Conservation (phyloP, 2,888 invertebrate genomes). For the Oeneis ivallda region DNA sequence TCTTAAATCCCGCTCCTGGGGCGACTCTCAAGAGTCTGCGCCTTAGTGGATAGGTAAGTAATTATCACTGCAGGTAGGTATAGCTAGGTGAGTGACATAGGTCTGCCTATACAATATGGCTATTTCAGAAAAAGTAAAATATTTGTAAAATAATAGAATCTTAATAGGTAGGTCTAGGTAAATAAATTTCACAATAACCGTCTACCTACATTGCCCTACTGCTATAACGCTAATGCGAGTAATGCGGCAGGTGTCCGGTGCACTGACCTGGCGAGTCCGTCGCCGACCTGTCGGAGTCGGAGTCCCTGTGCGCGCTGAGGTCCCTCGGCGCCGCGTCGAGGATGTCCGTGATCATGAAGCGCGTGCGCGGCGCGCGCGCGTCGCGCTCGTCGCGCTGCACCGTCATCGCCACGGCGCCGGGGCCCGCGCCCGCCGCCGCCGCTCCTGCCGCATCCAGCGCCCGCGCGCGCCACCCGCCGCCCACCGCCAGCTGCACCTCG, state of each 20-base stretch:
- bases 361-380: constrained; percentile 87
- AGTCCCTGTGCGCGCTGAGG: constrained; percentile 81
- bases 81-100: too few relatives aligned
- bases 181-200: too few relatives aligned
- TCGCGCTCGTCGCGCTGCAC: constrained; percentile 86
- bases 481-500: constrained; percentile 53
- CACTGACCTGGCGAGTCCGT: constrained; percentile 79
- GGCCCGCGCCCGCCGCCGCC: constrained; percentile 57
- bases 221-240: too few relatives aligned
- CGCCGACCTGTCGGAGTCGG: constrained; percentile 80
- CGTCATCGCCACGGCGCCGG: constrained; percentile 82
- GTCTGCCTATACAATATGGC: too few relatives aligned
- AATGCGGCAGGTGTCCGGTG: neutral
- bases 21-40: too few relatives aligned
- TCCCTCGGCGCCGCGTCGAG: constrained; percentile 83
- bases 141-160: too few relatives aligned
- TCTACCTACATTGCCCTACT: neutral
- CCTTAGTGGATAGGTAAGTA: too few relatives aligned
- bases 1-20: too few relatives aligned
- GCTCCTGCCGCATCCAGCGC: constrained; percentile 64
- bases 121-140: too few relatives aligned
- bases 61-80: too few relatives aligned
- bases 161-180: too few relatives aligned
- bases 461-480: constrained; percentile 53
- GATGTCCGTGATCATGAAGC: constrained; percentile 96